Evolutionary conservation across 1,140 invertebrate species (phyloP).

Genomic region (Goniozus legneri): DNA sequence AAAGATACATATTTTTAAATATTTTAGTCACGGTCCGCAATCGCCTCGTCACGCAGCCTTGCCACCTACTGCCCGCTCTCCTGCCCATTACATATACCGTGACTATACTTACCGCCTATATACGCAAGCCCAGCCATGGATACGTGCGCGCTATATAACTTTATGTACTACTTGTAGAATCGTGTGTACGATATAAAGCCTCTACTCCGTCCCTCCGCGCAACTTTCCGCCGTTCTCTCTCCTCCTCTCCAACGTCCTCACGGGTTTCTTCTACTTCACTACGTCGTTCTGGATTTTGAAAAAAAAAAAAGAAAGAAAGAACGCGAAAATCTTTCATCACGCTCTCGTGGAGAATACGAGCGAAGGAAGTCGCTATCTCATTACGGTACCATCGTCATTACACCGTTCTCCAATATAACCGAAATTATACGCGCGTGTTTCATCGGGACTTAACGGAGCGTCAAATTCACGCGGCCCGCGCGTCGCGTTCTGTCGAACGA

Average conservation of each 20-base stretch:
- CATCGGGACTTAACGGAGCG: no score
- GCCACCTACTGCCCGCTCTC: slow-evolving; percentile 52
- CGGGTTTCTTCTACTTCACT: no score
- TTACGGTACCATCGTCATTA: slow-evolving; percentile 6
- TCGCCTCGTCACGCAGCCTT: slow-evolving; percentile 56
- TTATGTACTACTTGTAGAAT: slow-evolving; percentile 17
- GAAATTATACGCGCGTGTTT: no score
- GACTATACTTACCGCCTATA: slow-evolving; percentile 31
- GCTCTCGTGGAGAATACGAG: no score
- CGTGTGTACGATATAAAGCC: slow-evolving; percentile 14
- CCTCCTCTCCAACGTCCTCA: neutral
- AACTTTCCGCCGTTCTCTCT: slow-evolving; percentile 4
- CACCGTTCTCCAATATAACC: no score
- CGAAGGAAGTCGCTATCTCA: no score
- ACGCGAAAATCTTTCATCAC: no score
- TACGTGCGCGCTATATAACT: slow-evolving; percentile 11
- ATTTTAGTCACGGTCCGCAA: slow-evolving; percentile 57
- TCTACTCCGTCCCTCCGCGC: neutral
- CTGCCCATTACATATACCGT: slow-evolving; percentile 52
- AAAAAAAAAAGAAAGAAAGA: no score
- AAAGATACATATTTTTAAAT: slow-evolving; percentile 59
- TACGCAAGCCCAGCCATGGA: slow-evolving; percentile 18
- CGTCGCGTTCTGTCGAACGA: no score
- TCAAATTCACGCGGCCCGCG: no score
- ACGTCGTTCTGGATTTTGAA: no score